Percentiles rank a stretch among this genome's conserved stretches.
Conservation (phyloP, 2,113 vertebrate species). For the Melanerpes aurifrons region DNA sequence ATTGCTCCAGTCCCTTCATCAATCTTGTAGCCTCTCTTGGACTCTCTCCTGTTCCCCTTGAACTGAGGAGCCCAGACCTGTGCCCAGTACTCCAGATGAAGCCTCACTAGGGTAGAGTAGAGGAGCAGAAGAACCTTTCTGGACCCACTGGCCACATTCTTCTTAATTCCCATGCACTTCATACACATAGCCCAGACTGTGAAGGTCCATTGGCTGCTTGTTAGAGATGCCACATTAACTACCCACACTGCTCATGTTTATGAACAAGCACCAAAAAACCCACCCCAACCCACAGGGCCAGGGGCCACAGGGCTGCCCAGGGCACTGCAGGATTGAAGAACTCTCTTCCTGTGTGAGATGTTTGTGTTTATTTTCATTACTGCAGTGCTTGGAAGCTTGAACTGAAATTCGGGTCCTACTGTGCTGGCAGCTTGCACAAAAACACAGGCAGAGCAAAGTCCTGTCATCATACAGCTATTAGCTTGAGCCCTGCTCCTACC, state of each 20-base stretch:
- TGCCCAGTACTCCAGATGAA: too few species aligned
- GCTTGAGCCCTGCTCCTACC: neutral
- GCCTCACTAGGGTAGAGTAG: too few species aligned
- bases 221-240: neutral
- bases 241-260: fast-evolving
- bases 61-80: too few species aligned
- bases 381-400: neutral
- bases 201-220: neutral
- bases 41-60: too few species aligned
- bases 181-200: too few species aligned
- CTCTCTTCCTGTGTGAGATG: neutral
- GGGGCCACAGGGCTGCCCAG: neutral
- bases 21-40: too few species aligned
- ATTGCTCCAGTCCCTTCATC: too few species aligned
- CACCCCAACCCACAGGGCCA: fast-evolving
- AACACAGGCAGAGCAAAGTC: neutral
- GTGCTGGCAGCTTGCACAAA: neutral
- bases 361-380: neutral
- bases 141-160: too few species aligned
- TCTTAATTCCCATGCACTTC: too few species aligned
- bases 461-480: neutral
- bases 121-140: too few species aligned
- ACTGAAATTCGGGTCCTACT: neutral
- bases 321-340: neutral
- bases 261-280: neutral